Conservation (phyloP, 2,888 invertebrate species). For the Agriopis leucophaearia region DNA sequence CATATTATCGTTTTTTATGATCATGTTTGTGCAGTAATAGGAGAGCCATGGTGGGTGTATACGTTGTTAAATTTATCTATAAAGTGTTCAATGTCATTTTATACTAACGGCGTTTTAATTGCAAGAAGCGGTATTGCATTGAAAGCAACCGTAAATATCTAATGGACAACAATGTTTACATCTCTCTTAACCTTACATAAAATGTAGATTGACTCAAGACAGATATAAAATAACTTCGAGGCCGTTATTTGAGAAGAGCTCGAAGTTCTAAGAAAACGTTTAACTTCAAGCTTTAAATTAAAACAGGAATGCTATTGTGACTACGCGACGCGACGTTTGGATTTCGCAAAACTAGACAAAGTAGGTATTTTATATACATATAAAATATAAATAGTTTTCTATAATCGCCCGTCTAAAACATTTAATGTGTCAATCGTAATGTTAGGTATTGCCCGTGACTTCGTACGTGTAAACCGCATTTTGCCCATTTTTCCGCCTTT, state of each 20-base stretch:
- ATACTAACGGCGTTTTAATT: conserved; percentile 3
- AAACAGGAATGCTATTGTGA: conserved; percentile 33
- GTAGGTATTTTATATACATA: too few species aligned
- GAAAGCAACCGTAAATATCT: neutral
- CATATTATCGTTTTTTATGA: too few species aligned
- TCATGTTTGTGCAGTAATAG: neutral
- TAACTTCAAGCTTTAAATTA: conserved; percentile 18
- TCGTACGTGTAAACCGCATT: too few species aligned
- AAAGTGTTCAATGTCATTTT: conserved; percentile 4
- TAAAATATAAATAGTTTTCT: neutral
- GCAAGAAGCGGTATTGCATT: conserved; percentile 5
- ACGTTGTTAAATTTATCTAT: neutral
- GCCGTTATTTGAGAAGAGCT: conserved; percentile 27
- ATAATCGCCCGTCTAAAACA: neutral
- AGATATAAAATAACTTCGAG: conserved; percentile 18
- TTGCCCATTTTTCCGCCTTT: too few species aligned
- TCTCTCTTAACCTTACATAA: neutral
- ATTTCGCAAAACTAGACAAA: conserved; percentile 14
- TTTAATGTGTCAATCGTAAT: neutral
- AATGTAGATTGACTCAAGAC: conserved; percentile 6
- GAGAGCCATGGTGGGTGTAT: neutral
- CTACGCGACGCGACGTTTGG: conserved; percentile 1
- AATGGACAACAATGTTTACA: conserved; percentile 3
- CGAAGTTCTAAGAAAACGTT: conserved; percentile 33
- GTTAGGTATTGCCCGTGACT: too few species aligned